Evolutionary conservation across 2,888 invertebrate genomes (phyloP).

Genomic region (Seira sanloemensis): DNA sequence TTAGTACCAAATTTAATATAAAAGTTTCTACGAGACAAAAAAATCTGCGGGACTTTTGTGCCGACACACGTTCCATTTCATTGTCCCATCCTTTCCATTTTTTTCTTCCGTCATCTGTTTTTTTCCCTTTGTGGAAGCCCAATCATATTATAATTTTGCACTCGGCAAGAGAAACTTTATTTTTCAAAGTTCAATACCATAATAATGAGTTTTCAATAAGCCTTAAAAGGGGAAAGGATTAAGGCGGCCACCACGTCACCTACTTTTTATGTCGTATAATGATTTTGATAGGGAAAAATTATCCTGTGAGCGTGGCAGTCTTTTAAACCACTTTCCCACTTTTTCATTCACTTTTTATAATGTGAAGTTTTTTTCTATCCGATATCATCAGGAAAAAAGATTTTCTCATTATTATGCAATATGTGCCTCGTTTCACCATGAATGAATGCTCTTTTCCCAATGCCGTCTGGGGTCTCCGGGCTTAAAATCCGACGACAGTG

Average conservation of each 20-base stretch:
- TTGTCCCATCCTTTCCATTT: neutral
- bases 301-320: neutral
- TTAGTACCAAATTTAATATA: slow-evolving; percentile 2
- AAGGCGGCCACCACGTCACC: neutral
- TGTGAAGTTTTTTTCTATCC: neutral
- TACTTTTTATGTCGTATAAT: neutral
- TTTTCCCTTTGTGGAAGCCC: neutral
- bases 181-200: neutral
- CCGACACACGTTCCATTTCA: neutral
- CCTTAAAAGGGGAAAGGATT: neutral
- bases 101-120: neutral
- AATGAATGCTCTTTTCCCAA: slow-evolving; percentile 6
- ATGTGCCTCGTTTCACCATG: neutral
- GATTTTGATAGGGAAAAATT: neutral
- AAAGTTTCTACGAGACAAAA: neutral
- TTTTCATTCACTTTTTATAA: neutral
- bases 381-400: neutral
- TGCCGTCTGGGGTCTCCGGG: neutral
- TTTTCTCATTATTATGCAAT: slow-evolving; percentile 19
- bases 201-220: neutral
- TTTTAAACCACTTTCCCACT: neutral
- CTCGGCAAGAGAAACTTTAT: neutral
- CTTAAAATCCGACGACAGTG: neutral
- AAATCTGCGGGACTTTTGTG: neutral
- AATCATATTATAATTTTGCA: neutral